Evolutionary conservation across 2,888 invertebrate genomes (phyloP).

Genomic region (Itoplectis maculator): DNA sequence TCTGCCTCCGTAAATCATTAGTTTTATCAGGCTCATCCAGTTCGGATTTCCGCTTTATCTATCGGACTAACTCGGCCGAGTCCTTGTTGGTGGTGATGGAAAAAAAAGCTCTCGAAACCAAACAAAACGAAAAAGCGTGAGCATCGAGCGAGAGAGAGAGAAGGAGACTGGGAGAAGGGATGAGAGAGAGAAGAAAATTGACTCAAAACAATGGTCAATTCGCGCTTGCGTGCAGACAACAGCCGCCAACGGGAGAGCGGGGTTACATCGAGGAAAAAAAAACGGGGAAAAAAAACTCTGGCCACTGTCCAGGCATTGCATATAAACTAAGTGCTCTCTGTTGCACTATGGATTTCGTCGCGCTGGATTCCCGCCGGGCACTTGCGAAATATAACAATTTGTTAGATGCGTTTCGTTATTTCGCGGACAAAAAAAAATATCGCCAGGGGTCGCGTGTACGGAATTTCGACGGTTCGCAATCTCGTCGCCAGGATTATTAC

Average conservation of each 20-base stretch:
- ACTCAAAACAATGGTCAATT: conserved; percentile 77
- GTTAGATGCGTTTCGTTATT: not conserved
- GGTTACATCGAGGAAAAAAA: conserved; percentile 36
- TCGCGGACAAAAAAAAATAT: not conserved
- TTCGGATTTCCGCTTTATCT: conserved; percentile 82
- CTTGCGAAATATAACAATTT: not conserved
- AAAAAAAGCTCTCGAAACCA: conserved; percentile 73
- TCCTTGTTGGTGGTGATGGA: conserved; percentile 50
- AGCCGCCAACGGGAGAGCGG: conserved; percentile 29
- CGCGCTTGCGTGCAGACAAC: conserved; percentile 49
- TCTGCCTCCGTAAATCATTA: conserved; percentile 81
- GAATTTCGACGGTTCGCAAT: not conserved
- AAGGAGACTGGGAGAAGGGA: conserved; percentile 6
- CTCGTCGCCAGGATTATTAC: conserved; percentile 3
- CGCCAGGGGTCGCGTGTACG: no score
- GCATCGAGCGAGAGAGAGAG: conserved; percentile 29
- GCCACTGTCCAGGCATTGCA: conserved; percentile 28
- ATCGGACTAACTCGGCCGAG: conserved; percentile 77
- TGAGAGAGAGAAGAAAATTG: conserved; percentile 33
- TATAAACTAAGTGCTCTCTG: conserved; percentile 33
- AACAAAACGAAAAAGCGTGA: conserved; percentile 69
- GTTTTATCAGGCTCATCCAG: conserved; percentile 83
- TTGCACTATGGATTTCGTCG: conserved; percentile 39
- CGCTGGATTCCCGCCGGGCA: not conserved
- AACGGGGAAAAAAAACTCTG: conserved; percentile 29